These are phyloP conservation scores for Pterocles burchelli DNA, from an alignment of 2,113 vertebrate genomes.

Conservation along the genomic window DNA sequence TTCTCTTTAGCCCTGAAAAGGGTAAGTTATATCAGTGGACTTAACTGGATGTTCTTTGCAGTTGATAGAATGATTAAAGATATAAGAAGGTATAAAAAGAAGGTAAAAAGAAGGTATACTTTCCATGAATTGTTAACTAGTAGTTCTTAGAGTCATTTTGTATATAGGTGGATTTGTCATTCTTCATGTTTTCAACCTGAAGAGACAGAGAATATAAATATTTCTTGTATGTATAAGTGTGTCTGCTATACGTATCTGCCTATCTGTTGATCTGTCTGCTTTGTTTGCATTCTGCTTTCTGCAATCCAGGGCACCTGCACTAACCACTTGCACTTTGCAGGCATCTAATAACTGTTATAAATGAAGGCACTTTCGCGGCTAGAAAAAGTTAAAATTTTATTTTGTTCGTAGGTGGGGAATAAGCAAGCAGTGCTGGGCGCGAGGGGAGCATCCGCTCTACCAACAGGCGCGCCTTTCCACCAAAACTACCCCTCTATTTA, in stretches of 20 bases:
- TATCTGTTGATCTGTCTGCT: neutral
- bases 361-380: too few species aligned
- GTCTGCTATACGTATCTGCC: neutral
- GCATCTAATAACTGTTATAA: neutral
- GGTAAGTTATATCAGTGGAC: neutral
- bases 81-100: neutral
- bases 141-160: neutral
- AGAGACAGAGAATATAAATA: neutral
- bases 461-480: too few species aligned
- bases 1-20: neutral
- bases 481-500: too few species aligned
- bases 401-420: too few species aligned
- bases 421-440: too few species aligned
- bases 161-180: neutral
- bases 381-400: too few species aligned
- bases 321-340: neutral
- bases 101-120: neutral
- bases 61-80: neutral
- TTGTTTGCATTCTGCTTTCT: neutral
- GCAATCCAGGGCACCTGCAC: neutral
- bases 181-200: neutral
- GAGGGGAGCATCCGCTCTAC: too few species aligned
- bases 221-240: neutral
- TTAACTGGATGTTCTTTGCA: neutral
- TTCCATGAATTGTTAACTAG: neutral